Conservation (phyloP, 2,797 vertebrate genomes). For the Sebastes trivittatus region DNA sequence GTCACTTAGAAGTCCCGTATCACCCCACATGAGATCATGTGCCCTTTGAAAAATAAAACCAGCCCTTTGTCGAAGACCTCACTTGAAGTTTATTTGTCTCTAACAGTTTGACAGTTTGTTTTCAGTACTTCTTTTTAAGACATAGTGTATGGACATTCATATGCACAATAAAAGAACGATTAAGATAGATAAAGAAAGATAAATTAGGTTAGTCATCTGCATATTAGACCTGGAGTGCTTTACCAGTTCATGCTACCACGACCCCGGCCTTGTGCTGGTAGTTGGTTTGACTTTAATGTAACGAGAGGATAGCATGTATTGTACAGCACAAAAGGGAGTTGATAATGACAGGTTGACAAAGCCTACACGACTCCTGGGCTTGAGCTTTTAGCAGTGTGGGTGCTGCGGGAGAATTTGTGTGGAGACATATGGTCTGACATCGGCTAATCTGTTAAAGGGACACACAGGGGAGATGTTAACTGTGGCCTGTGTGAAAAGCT, state of each 20-base stretch:
- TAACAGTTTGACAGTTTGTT: background rate
- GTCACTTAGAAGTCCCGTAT: slow-evolving; percentile 1
- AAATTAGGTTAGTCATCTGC: background rate
- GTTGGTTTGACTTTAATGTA: slow-evolving; percentile 6
- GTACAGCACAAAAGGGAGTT: slow-evolving; percentile 25
- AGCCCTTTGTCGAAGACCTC: background rate
- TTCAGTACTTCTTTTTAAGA: background rate
- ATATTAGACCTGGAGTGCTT: background rate
- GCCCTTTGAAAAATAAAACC: slow-evolving; percentile 8
- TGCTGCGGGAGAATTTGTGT: slow-evolving; percentile 34
- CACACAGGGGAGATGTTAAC: slow-evolving; percentile 40
- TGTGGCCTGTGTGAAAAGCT: slow-evolving; percentile 36
- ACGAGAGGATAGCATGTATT: slow-evolving; percentile 20
- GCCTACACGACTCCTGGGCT: slow-evolving; percentile 15
- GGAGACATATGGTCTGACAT: slow-evolving; percentile 54
- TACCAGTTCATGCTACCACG: background rate
- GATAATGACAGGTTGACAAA: slow-evolving; percentile 40
- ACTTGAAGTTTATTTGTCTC: background rate
- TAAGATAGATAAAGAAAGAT: background rate
- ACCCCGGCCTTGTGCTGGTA: background rate
- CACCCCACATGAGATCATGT: slow-evolving; percentile 1
- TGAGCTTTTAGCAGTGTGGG: slow-evolving; percentile 29
- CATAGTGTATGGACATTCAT: background rate
- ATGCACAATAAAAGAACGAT: background rate
- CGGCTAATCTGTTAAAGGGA: slow-evolving; percentile 46